phyloP scores from a whole-genome alignment of 1,140 invertebrate genomes.

The Bombus haemorrhoidalis region DNA sequence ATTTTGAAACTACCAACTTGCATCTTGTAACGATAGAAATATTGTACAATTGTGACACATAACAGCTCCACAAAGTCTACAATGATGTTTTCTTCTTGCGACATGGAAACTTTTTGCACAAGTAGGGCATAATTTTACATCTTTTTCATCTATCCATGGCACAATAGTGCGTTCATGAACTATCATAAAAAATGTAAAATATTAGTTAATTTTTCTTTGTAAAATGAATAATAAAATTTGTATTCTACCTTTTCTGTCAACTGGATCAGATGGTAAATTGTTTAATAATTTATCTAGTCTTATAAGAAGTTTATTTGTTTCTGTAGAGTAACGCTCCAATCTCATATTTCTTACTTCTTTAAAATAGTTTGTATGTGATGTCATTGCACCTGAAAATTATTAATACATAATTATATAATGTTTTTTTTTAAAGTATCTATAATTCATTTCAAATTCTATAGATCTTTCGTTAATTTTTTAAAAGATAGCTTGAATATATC shows the following conservation, averaged over 20 bases:
- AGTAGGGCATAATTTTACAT: slow-evolving; percentile 94
- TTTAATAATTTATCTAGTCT: slow-evolving; percentile 95
- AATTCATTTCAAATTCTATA: neutral
- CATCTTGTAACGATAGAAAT: slow-evolving; percentile 92
- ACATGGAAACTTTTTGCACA: slow-evolving; percentile 95
- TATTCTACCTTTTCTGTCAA: slow-evolving; percentile 89
- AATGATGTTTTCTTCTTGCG: slow-evolving; percentile 96
- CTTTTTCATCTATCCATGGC: slow-evolving; percentile 95
- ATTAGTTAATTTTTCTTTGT: slow-evolving; percentile 27
- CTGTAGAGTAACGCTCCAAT: slow-evolving; percentile 94
- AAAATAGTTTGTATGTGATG: slow-evolving; percentile 90
- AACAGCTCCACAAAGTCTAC: slow-evolving; percentile 96
- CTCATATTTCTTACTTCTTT: slow-evolving; percentile 88
- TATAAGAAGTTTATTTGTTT: slow-evolving; percentile 98
- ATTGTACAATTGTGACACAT: slow-evolving; percentile 97
- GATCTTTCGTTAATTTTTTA: neutral
- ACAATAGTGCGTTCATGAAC: slow-evolving; percentile 92
- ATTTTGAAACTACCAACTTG: slow-evolving; percentile 86
- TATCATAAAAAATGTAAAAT: slow-evolving; percentile 72
- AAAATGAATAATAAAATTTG: neutral
- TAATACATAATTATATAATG: neutral
- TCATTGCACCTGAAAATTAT: slow-evolving; percentile 84
- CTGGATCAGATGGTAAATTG: slow-evolving; percentile 91
- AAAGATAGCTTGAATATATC: neutral
- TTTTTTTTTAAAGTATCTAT: too few species aligned